Conservation (phyloP, 1,140 invertebrate genomes). For the Aphaenogaster rudis region DNA sequence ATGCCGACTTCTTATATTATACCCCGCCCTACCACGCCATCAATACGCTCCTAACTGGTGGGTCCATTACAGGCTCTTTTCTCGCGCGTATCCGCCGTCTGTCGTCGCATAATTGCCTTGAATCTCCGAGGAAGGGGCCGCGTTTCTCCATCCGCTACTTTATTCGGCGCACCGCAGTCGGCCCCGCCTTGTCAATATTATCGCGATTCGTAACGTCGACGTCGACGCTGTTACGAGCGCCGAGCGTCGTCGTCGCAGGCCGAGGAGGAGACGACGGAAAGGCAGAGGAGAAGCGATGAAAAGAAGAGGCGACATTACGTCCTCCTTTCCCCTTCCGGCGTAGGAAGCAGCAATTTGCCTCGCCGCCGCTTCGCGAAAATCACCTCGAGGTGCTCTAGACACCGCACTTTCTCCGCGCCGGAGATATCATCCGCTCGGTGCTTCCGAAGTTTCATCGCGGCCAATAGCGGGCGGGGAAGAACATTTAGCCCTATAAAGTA, state of each 20-base stretch:
- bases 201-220: constrained; percentile 69
- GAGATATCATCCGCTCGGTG: constrained; percentile 50
- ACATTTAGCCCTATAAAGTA: constrained; percentile 54
- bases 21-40: background rate
- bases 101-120: constrained; percentile 55
- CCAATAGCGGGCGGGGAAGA: constrained; percentile 42
- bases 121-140: constrained; percentile 37
- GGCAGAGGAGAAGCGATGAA: constrained; percentile 57
- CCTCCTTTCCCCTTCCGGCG: constrained; percentile 57
- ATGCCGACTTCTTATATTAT: constrained; percentile 23
- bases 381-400: constrained; percentile 53
- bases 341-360: constrained; percentile 65
- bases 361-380: constrained; percentile 56
- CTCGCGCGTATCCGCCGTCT: constrained; percentile 43
- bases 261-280: constrained; percentile 45
- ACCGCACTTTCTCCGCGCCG: constrained; percentile 38
- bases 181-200: constrained; percentile 72
- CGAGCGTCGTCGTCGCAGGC: background rate
- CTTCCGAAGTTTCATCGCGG: constrained; percentile 56
- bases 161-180: constrained; percentile 54
- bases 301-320: constrained; percentile 63
- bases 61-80: constrained; percentile 48
- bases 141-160: constrained; percentile 47
- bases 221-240: constrained; percentile 54
- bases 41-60: constrained; percentile 22